A percentile compares a stretch with the other conserved stretches of the same genome.
Conservation (phyloP, 2,888 invertebrate genomes). For the Meloe dianella region DNA sequence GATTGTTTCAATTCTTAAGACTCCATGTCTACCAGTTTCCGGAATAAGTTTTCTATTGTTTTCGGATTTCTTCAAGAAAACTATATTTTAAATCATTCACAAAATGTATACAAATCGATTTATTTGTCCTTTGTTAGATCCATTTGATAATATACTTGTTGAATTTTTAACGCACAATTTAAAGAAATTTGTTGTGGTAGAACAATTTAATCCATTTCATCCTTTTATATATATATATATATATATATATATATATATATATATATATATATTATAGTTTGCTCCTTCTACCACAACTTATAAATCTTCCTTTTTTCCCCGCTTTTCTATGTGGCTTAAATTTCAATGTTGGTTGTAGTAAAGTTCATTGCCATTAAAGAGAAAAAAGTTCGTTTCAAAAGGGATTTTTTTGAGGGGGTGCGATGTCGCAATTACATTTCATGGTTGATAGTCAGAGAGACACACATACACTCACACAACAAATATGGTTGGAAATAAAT, state of each 20-base stretch:
- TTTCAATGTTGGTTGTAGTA: not conserved
- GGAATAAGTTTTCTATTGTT: not conserved
- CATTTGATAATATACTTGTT: not conserved
- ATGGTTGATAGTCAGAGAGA: not conserved
- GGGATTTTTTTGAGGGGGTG: not conserved
- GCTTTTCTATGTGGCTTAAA: not conserved
- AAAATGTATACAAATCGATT: not conserved
- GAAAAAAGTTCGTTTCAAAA: not conserved
- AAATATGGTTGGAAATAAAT: not conserved
- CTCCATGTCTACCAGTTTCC: not conserved
- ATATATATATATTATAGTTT: no score
- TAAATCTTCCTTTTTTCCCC: conserved; percentile 1
- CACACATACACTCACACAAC: no score
- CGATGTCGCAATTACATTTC: not conserved
- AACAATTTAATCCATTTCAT: not conserved
- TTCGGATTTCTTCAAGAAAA: not conserved
- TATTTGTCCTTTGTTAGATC: not conserved
- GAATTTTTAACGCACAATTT: conserved; percentile 5
- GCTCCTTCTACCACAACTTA: not conserved
- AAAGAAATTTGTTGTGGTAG: not conserved
- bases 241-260: no score
- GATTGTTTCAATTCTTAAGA: not conserved
- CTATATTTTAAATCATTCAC: no score
- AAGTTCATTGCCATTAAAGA: not conserved
- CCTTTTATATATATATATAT: no score